phyloP scores from a whole-genome alignment of 2,888 invertebrate genomes.

The Lordiphosa fenestrarum region DNA sequence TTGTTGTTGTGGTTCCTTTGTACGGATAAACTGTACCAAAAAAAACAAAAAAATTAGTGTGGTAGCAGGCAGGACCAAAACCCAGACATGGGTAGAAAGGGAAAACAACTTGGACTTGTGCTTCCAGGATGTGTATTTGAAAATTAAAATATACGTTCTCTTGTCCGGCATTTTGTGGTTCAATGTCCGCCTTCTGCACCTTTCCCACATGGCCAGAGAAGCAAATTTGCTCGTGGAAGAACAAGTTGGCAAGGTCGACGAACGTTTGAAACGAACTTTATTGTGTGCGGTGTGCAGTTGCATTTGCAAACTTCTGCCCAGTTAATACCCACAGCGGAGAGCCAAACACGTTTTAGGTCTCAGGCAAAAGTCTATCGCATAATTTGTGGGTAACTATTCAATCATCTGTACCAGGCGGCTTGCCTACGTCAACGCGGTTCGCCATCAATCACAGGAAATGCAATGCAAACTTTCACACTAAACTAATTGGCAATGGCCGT shows the following conservation, averaged over 20 bases:
- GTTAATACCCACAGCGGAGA: constrained; percentile 31
- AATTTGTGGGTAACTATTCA: constrained; percentile 37
- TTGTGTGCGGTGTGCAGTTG: background rate
- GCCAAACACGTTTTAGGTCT: constrained; percentile 48
- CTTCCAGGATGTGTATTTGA: constrained; percentile 46
- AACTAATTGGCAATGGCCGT: constrained; percentile 21
- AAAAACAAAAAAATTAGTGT: constrained; percentile 26
- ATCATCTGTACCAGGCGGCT: constrained; percentile 5
- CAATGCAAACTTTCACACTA: constrained; percentile 23
- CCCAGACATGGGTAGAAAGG: constrained; percentile 79
- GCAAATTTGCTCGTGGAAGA: constrained; percentile 30
- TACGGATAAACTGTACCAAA: constrained; percentile 74
- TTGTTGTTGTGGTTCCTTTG: constrained; percentile 11
- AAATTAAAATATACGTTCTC: constrained; percentile 36
- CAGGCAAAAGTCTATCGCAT: constrained; percentile 19
- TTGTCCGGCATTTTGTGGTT: constrained; percentile 33
- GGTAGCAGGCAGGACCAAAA: constrained; percentile 11
- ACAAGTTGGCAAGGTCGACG: constrained; percentile 80
- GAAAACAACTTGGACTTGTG: constrained; percentile 70
- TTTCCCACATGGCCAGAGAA: constrained; percentile 33
- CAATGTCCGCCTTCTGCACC: constrained; percentile 57
- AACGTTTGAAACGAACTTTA: constrained; percentile 55
- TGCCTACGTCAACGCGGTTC: background rate
- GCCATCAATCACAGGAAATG: constrained; percentile 5
- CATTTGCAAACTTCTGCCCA: constrained; percentile 8